Evolutionary conservation across 1,140 invertebrate genomes (phyloP).

Genomic region (Drosophila equinoxialis): DNA sequence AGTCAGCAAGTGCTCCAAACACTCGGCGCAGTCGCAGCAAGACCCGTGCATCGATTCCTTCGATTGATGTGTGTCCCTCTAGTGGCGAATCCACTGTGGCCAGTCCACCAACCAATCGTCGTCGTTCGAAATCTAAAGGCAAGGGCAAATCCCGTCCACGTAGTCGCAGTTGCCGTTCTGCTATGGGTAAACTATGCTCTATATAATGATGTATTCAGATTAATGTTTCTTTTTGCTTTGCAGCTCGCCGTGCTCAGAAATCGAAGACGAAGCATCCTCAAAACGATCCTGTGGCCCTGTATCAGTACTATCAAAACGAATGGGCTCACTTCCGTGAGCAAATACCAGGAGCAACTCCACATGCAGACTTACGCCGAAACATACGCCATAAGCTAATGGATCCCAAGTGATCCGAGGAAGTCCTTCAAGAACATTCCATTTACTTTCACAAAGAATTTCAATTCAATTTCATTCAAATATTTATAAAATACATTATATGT

Average conservation of each 20-base stretch:
- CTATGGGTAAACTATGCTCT: conserved; percentile 20
- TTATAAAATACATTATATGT: background rate
- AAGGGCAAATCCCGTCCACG: conserved; percentile 42
- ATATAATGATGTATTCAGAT: background rate
- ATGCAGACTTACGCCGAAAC: conserved; percentile 86
- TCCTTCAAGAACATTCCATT: background rate
- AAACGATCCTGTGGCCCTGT: conserved; percentile 88
- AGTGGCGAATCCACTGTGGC: conserved; percentile 31
- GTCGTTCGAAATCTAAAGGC: conserved; percentile 19
- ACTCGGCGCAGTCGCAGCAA: conserved; percentile 53
- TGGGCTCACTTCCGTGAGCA: conserved; percentile 88
- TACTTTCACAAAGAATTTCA: background rate
- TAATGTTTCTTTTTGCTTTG: background rate
- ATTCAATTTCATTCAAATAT: background rate
- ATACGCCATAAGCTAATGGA: conserved; percentile 85
- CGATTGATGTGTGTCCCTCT: background rate
- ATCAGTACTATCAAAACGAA: conserved; percentile 89
- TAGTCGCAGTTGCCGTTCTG: conserved; percentile 18
- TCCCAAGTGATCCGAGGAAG: conserved; percentile 33
- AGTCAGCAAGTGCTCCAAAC: background rate
- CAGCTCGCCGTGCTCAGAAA: conserved; percentile 29
- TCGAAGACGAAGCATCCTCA: conserved; percentile 23
- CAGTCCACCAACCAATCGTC: conserved; percentile 11
- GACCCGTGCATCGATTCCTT: conserved; percentile 16
- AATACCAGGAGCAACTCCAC: conserved; percentile 87